Evolutionary conservation across 2,888 invertebrate genomes (phyloP).

Genomic region (Andrena haemorrhoa): DNA sequence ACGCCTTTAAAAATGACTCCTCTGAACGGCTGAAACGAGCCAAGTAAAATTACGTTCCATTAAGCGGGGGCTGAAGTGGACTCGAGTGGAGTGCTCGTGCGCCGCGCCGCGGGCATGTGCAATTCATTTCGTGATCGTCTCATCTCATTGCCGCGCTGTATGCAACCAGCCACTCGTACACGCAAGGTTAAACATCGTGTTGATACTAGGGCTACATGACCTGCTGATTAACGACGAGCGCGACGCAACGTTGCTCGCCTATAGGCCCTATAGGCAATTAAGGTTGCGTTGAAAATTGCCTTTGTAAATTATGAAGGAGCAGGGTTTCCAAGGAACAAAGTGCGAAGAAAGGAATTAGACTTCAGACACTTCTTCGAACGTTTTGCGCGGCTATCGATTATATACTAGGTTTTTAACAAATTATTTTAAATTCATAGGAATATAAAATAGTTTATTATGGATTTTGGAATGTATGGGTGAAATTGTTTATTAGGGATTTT

Average conservation of each 20-base stretch:
- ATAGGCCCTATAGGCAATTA: neutral
- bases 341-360: no score
- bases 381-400: no score
- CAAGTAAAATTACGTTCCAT: constrained; percentile 47
- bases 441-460: no score
- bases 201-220: neutral
- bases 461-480: no score
- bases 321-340: neutral
- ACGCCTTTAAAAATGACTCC: constrained; percentile 8
- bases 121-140: constrained; percentile 52
- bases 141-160: neutral
- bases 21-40: constrained; percentile 8
- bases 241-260: neutral
- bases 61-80: constrained; percentile 20
- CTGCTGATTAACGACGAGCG: neutral
- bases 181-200: neutral
- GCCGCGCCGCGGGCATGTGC: constrained; percentile 15
- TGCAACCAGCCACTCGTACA: neutral
- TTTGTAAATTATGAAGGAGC: neutral
- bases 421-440: no score
- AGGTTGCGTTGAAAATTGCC: constrained; percentile 5
- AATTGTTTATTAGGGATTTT: no score
- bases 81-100: constrained; percentile 6
- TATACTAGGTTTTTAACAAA: no score
- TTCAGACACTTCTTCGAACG: no score